Percentiles rank a stretch among this genome's conserved stretches.
These are phyloP conservation scores for Drosophila persimilis DNA, from an alignment of 1,140 invertebrate species.

Conservation along the genomic window DNA sequence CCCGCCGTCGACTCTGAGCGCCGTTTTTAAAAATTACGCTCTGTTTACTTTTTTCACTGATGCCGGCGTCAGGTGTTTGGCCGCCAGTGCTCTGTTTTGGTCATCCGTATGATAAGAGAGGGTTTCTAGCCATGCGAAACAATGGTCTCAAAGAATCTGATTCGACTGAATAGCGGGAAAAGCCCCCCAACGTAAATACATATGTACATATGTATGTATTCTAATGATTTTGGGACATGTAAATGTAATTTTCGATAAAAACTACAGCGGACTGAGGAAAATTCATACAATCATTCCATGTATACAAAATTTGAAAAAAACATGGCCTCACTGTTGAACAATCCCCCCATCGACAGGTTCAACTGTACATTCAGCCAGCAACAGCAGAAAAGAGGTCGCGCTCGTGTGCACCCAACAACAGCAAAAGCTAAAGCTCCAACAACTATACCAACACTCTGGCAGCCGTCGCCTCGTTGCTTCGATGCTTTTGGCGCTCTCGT, in stretches of 20 bases:
- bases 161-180: not conserved
- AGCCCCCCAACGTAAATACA: too few relatives aligned
- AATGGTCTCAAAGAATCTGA: slow-evolving; percentile 24
- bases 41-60: slow-evolving; percentile 76
- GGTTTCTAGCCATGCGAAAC: slow-evolving; percentile 11
- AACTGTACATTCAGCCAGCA: slow-evolving; percentile 61
- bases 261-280: too few relatives aligned
- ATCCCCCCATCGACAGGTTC: slow-evolving; percentile 46
- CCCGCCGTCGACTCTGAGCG: slow-evolving; percentile 71
- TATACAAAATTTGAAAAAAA: not conserved
- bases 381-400: slow-evolving; percentile 72
- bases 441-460: slow-evolving; percentile 38
- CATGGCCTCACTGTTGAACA: slow-evolving; percentile 18
- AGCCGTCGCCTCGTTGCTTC: slow-evolving; percentile 44
- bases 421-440: slow-evolving; percentile 39
- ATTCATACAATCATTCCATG: too few relatives aligned
- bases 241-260: too few relatives aligned
- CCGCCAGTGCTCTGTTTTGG: slow-evolving; percentile 65
- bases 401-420: slow-evolving; percentile 74
- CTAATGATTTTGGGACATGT: too few relatives aligned
- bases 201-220: too few relatives aligned
- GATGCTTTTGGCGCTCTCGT: slow-evolving; percentile 60
- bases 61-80: slow-evolving; percentile 56
- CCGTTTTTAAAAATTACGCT: slow-evolving; percentile 76
- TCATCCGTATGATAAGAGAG: slow-evolving; percentile 45